A percentile compares a stretch with the other conserved stretches of the same genome.
phyloP scores from a whole-genome alignment of 2,888 invertebrate genomes.

The Amphipyra tragopoginis region DNA sequence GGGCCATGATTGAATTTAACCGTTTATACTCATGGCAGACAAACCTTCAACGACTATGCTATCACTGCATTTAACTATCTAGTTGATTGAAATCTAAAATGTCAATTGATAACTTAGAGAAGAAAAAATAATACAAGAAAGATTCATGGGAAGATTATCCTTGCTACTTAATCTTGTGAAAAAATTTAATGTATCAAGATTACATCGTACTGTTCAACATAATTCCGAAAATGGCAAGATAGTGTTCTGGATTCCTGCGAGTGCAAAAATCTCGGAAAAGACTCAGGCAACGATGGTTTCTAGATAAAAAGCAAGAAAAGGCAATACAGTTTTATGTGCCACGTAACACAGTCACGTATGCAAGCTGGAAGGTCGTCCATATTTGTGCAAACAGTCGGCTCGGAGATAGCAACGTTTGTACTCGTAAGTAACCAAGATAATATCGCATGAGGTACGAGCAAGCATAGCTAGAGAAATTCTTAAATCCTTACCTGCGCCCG shows the following conservation, averaged over 20 bases:
- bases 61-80: too few relatives aligned
- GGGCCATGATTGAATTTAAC: too few relatives aligned
- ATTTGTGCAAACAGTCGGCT: slow-evolving; percentile 83
- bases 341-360: slow-evolving; percentile 77
- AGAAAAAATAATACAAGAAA: too few relatives aligned
- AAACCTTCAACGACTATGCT: too few relatives aligned
- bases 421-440: slow-evolving; percentile 79
- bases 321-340: slow-evolving; percentile 59
- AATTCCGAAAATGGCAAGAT: slow-evolving; percentile 29
- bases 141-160: too few relatives aligned
- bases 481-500: slow-evolving; percentile 76
- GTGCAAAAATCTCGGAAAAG: slow-evolving; percentile 44
- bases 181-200: slow-evolving; percentile 25
- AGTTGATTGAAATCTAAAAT: too few relatives aligned
- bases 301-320: slow-evolving; percentile 62
- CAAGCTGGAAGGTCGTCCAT: slow-evolving; percentile 75
- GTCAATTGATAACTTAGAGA: too few relatives aligned
- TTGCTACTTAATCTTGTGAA: slow-evolving; percentile 6
- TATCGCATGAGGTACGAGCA: slow-evolving; percentile 63
- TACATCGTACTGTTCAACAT: slow-evolving; percentile 21
- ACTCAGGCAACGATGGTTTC: slow-evolving; percentile 43
- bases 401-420: slow-evolving; percentile 82
- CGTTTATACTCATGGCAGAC: too few relatives aligned
- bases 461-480: slow-evolving; percentile 65
- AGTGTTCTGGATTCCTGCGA: slow-evolving; percentile 31